Conservation (phyloP, 1,140 invertebrate genomes). For the Drosophila oshimai region DNA sequence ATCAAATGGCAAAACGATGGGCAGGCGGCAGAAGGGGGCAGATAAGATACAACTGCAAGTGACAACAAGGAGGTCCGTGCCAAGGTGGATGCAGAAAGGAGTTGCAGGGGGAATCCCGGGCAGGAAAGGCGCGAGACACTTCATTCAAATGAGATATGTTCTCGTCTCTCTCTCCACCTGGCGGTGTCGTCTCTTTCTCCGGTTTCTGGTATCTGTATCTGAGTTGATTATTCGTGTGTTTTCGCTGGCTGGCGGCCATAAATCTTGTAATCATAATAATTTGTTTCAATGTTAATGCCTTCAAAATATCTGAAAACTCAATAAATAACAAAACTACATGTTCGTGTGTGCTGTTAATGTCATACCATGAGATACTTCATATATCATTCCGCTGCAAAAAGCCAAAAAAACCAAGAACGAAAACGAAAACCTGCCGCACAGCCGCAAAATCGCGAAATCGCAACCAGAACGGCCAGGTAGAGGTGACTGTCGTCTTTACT, state of each 20-base stretch:
- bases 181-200: constrained; percentile 29
- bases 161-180: neutral
- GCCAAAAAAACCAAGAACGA: constrained; percentile 5
- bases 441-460: constrained; percentile 16
- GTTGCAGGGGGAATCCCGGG: neutral
- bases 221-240: constrained; percentile 44
- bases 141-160: constrained; percentile 59
- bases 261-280: constrained; percentile 83
- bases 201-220: constrained; percentile 30
- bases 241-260: constrained; percentile 66
- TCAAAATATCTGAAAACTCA: constrained; percentile 82
- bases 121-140: constrained; percentile 1
- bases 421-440: constrained; percentile 34
- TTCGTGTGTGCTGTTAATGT: constrained; percentile 82
- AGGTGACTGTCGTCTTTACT: constrained; percentile 40
- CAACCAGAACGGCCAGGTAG: constrained; percentile 48
- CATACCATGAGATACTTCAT: constrained; percentile 83
- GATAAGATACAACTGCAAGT: constrained; percentile 11
- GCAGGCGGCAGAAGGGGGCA: neutral
- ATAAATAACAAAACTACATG: constrained; percentile 82
- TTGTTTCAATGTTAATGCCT: constrained; percentile 82
- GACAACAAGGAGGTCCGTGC: neutral
- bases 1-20: constrained; percentile 47
- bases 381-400: constrained; percentile 71
- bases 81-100: neutral